These are phyloP conservation scores for Emydura subglobosa DNA, from an alignment of 2,113 vertebrate genomes.

Conservation along the genomic window DNA sequence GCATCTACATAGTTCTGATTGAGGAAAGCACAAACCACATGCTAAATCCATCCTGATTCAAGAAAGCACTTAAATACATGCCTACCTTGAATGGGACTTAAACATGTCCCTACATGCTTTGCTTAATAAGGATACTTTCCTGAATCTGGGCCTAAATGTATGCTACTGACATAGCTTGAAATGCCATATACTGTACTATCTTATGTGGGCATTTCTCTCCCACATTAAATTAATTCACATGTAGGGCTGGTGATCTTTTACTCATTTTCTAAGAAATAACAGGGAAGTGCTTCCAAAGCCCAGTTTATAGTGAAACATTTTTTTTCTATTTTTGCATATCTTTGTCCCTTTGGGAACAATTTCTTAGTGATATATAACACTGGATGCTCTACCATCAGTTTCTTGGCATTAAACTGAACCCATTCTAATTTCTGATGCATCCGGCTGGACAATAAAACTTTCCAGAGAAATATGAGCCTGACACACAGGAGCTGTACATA, in stretches of 20 bases:
- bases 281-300: constrained; percentile 32
- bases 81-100: neutral
- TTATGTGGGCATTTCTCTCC: neutral
- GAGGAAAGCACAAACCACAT: neutral
- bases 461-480: constrained; percentile 53
- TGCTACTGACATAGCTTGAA: neutral
- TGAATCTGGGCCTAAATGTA: neutral
- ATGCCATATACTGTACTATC: neutral
- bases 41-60: neutral
- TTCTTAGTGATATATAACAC: constrained; percentile 38
- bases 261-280: constrained; percentile 41
- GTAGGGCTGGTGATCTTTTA: constrained; percentile 13
- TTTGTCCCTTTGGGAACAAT: constrained; percentile 43
- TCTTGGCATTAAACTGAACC: constrained; percentile 43
- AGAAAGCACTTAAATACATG: rapidly evolving
- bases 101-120: neutral
- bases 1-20: constrained; percentile 24
- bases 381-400: constrained; percentile 44
- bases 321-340: neutral
- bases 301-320: constrained; percentile 36
- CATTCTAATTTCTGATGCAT: constrained; percentile 38
- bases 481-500: constrained; percentile 59
- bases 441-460: constrained; percentile 39
- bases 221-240: neutral
- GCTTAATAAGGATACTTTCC: neutral